Evolutionary conservation across 2,888 invertebrate genomes (phyloP).

Genomic region (Acanthococcus lagerstroemiae): DNA sequence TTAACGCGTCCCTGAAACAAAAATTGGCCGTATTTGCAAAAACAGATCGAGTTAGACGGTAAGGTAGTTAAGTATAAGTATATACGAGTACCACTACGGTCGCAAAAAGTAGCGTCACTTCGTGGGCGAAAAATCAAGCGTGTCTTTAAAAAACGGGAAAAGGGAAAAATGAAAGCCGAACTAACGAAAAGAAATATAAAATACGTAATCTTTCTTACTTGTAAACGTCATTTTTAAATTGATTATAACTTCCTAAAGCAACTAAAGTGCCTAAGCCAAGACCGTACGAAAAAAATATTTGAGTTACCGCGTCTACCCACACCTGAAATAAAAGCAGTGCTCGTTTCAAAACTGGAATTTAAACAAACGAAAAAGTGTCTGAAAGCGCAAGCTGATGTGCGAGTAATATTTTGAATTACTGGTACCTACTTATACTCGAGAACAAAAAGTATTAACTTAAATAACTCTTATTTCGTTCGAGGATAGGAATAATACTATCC

Average conservation of each 20-base stretch:
- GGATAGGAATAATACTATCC: no score
- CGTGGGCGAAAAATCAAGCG: not conserved
- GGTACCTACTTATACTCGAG: no score
- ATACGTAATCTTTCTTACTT: slow-evolving; percentile 53
- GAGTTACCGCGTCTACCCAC: slow-evolving; percentile 99
- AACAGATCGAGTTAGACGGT: no score
- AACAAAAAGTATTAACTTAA: no score
- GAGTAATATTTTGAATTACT: no score
- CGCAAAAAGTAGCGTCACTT: no score
- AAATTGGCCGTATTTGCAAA: not conserved
- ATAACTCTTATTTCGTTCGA: no score
- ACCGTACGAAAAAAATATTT: slow-evolving; percentile 98
- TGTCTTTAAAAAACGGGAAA: not conserved
- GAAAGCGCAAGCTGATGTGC: not conserved
- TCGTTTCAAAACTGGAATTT: slow-evolving; percentile 1
- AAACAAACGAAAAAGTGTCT: not conserved
- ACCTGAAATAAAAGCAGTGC: slow-evolving; percentile 44
- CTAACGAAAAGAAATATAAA: not conserved
- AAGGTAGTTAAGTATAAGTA: not conserved
- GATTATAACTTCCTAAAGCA: slow-evolving; percentile 95
- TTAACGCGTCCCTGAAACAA: slow-evolving; percentile 65
- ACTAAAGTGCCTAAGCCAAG: slow-evolving; percentile 91
- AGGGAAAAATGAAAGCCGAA: not conserved
- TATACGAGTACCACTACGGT: not conserved
- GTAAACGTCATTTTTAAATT: slow-evolving; percentile 95